Conservation (phyloP, 1,140 invertebrate genomes). For the Drosophila pandora region DNA sequence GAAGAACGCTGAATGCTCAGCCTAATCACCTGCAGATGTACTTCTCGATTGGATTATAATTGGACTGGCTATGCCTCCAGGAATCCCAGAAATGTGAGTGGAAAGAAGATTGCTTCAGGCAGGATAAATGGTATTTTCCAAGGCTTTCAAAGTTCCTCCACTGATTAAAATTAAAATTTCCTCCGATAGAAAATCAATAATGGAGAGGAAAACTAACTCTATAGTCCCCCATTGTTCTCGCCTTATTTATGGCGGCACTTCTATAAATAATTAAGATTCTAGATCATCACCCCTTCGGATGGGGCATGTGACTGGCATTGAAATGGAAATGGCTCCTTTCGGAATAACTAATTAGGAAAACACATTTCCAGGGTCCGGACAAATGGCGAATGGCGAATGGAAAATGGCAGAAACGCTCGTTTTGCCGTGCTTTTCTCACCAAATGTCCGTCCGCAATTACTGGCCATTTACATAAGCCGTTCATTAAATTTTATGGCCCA, state of each 20-base stretch:
- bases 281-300: slow-evolving; percentile 28
- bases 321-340: slow-evolving; percentile 46
- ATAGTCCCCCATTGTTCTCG: neutral
- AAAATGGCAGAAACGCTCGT: slow-evolving; percentile 53
- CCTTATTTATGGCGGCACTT: slow-evolving; percentile 36
- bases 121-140: too few species aligned
- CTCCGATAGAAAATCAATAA: slow-evolving; percentile 5
- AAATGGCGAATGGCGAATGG: slow-evolving; percentile 8
- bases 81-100: neutral
- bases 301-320: slow-evolving; percentile 34
- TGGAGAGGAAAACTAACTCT: neutral
- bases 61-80: slow-evolving; percentile 16
- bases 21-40: slow-evolving; percentile 64
- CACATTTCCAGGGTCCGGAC: slow-evolving; percentile 42
- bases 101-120: neutral
- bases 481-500: slow-evolving; percentile 57
- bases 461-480: slow-evolving; percentile 52
- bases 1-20: slow-evolving; percentile 17
- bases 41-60: slow-evolving; percentile 59
- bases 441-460: slow-evolving; percentile 44
- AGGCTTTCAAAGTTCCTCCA: neutral
- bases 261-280: slow-evolving; percentile 46
- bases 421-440: slow-evolving; percentile 38
- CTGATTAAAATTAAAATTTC: slow-evolving; percentile 18
- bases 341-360: slow-evolving; percentile 60